These are phyloP conservation scores for Dorcus hopei DNA, from an alignment of 2,888 invertebrate species.

Conservation along the genomic window DNA sequence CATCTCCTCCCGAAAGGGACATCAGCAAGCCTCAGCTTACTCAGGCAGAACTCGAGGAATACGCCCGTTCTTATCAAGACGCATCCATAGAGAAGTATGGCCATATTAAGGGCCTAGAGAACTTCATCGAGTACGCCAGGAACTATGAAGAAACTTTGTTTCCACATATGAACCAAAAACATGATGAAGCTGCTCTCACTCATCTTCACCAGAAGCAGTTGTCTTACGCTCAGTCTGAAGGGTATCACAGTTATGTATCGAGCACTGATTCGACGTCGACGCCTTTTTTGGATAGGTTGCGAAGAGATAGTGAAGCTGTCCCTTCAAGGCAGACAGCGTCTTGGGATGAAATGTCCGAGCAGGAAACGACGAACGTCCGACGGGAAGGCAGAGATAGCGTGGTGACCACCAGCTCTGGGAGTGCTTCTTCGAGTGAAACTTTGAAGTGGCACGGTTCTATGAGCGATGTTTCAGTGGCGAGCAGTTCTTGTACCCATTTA, in stretches of 20 bases:
- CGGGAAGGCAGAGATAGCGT: constrained; percentile 60
- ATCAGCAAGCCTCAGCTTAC: constrained; percentile 48
- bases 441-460: constrained; percentile 76
- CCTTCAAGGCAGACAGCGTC: constrained; percentile 39
- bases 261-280: constrained; percentile 70
- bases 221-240: constrained; percentile 76
- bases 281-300: constrained; percentile 70
- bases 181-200: constrained; percentile 46
- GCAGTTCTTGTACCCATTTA: constrained; percentile 54
- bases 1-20: constrained; percentile 69
- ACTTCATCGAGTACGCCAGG: constrained; percentile 68
- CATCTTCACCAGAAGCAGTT: constrained; percentile 68
- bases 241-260: constrained; percentile 77
- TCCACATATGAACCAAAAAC: constrained; percentile 39
- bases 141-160: constrained; percentile 55
- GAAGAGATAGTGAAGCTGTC: constrained; percentile 60
- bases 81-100: constrained; percentile 44
- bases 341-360: constrained; percentile 48
- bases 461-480: constrained; percentile 68
- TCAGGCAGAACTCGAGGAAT: constrained; percentile 69
- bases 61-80: constrained; percentile 60
- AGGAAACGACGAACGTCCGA: constrained; percentile 27
- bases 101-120: constrained; percentile 50
- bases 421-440: constrained; percentile 72
- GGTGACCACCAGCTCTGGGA: constrained; percentile 59